Base-by-base conservation (phyloP, 2,888 invertebrate species). In the Reticulitermes lucifugus region DNA sequence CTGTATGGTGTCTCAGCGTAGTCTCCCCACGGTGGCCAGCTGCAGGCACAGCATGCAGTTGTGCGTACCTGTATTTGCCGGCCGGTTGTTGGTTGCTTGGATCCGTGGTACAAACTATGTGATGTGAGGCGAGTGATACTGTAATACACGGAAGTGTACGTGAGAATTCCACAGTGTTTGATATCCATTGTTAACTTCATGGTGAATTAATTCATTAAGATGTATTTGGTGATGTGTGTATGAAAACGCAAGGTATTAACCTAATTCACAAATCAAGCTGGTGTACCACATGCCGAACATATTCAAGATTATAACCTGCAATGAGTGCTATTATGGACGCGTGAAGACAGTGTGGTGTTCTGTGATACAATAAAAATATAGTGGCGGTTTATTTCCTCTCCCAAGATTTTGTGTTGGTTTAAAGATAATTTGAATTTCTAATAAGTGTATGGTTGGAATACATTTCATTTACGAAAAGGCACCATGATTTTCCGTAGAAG, bases 371-470 rank as follows among this genome's bases (percentile, higher is more conserved):
- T 77, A 77, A 77, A 73, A 41, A 41, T 41, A 41, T 46, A 77
- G 51, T 46, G 51, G 43, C 29, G 73, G 41, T 41, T 41, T 41
- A 0, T 21, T 77, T 18, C 41, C 18, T 60, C 43, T 43, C 6
- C 46, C 41, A 25, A 77, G 46, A 77, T 77, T 46, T 22, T 77
- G 77, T 77, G 77, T n/a, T 46, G 22, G 18, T 77, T 77, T 10
- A 9, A 77, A 73, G 73, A 73, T 73, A 41, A 73, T 41, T 25
- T 21, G 12, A 18, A 41, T 41, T 46, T 65, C n/a, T 65, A 77
- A 51, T 46, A 21, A 22, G 77, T 77, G 77, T 46, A n/a, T 77
- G 41, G 41, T 73, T 77, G 77, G 77, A 46, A 77, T 77, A 77
- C 46, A 6, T 77, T 77, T 77, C n/a, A 77, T n/a, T 9, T n/a